Evolutionary conservation across 2,797 vertebrate species (phyloP).

Genomic region (Emydoidea blandingii): DNA sequence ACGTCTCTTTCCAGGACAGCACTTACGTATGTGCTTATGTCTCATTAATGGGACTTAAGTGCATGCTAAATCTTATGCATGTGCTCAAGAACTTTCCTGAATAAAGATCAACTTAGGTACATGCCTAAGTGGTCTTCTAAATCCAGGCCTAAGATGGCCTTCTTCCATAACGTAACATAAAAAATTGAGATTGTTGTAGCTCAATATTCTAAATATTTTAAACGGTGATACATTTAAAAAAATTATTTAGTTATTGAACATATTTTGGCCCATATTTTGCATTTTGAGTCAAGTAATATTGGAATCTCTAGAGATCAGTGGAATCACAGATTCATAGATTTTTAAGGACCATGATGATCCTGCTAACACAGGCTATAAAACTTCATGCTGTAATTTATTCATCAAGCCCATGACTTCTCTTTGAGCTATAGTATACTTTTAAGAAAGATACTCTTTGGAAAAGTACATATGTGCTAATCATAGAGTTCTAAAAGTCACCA

Average conservation of each 20-base stretch:
- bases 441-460: constrained; percentile 1
- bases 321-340: background rate
- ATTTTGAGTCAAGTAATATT: background rate
- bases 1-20: background rate
- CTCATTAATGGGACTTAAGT: background rate
- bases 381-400: constrained; percentile 41
- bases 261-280: background rate
- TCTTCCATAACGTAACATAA: background rate
- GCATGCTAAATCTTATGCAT: background rate
- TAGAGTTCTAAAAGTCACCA: background rate
- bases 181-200: background rate
- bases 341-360: background rate
- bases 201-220: background rate
- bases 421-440: constrained; percentile 16
- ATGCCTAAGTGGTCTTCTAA: constrained; percentile 37
- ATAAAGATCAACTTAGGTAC: background rate
- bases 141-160: constrained; percentile 51
- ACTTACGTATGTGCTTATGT: background rate
- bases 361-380: constrained; percentile 21
- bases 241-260: background rate
- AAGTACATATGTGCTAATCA: background rate
- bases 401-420: background rate
- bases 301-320: background rate
- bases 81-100: background rate
- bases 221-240: background rate